Conservation (phyloP, 2,113 vertebrate genomes). For the Nettapus auritus region DNA sequence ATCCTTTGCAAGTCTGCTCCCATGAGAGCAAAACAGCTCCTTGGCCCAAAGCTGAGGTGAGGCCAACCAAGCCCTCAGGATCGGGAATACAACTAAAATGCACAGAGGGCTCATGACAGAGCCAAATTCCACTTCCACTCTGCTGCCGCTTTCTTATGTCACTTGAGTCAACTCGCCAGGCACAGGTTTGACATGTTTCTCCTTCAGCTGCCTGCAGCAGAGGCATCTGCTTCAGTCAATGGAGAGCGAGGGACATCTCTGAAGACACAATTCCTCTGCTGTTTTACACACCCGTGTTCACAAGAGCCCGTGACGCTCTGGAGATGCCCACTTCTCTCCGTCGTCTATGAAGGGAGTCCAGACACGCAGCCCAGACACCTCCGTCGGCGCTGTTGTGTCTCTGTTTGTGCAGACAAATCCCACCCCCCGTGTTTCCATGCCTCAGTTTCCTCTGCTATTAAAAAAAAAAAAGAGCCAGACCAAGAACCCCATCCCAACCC, state of each 20-base stretch:
- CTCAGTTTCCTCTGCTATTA: neutral
- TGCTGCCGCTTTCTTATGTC: neutral
- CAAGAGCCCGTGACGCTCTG: rapidly evolving
- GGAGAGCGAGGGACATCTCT: rapidly evolving
- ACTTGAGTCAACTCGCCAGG: neutral
- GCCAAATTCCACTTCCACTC: neutral
- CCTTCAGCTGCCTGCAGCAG: neutral
- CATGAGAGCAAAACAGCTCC: neutral
- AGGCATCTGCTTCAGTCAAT: neutral
- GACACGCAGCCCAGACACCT: neutral
- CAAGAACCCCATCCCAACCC: neutral
- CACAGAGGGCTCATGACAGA: rapidly evolving
- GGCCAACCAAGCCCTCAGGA: neutral
- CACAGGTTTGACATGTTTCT: neutral
- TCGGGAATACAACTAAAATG: neutral
- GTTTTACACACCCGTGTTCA: neutral
- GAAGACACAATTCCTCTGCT: neutral
- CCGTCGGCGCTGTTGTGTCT: rapidly evolving
- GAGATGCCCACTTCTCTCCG: neutral
- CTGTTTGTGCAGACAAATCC: neutral
- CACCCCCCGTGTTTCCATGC: neutral
- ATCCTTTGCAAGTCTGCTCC: neutral
- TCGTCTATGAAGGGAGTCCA: rapidly evolving
- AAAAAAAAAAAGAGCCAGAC: neutral
- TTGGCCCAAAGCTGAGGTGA: neutral